A percentile compares a stretch with the other conserved stretches of the same genome.
phyloP scores from a whole-genome alignment of 2,113 vertebrate species.

The Ameiurus melas region DNA sequence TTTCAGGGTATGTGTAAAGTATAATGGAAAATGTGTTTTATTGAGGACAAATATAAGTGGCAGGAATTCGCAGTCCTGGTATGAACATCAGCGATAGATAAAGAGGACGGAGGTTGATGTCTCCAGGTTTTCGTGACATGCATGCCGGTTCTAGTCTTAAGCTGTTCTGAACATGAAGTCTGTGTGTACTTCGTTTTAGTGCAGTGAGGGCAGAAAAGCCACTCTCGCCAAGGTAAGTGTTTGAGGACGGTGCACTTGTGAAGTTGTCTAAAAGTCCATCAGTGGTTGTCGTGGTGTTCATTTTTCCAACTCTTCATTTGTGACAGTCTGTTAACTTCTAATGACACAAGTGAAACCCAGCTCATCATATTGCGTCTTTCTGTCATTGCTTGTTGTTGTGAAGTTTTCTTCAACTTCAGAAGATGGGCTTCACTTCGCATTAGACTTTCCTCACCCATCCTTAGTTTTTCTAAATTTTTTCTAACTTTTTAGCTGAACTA shows the following conservation, averaged over 20 bases:
- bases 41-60: background rate
- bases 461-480: background rate
- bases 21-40: background rate
- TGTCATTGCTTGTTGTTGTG: slow-evolving; percentile 20
- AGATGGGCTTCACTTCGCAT: slow-evolving; percentile 4
- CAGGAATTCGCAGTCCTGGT: background rate
- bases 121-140: background rate
- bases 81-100: background rate
- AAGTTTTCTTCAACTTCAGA: background rate
- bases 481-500: background rate
- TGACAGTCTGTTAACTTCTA: slow-evolving; percentile 6
- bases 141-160: slow-evolving; percentile 33
- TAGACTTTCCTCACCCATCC: background rate
- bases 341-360: slow-evolving; percentile 17
- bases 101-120: slow-evolving; percentile 10
- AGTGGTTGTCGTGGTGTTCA: slow-evolving; percentile 19
- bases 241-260: slow-evolving; percentile 9
- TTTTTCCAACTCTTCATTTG: background rate
- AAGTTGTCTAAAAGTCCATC: slow-evolving; percentile 14
- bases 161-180: slow-evolving; percentile 38
- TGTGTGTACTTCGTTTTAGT: slow-evolving; percentile 45
- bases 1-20: background rate
- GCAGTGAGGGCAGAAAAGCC: slow-evolving; percentile 41
- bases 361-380: slow-evolving; percentile 2
- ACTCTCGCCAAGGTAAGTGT: slow-evolving; percentile 38